Base-by-base conservation (phyloP, 1,140 invertebrate species). In the Leptinotarsa defecta region DNA sequence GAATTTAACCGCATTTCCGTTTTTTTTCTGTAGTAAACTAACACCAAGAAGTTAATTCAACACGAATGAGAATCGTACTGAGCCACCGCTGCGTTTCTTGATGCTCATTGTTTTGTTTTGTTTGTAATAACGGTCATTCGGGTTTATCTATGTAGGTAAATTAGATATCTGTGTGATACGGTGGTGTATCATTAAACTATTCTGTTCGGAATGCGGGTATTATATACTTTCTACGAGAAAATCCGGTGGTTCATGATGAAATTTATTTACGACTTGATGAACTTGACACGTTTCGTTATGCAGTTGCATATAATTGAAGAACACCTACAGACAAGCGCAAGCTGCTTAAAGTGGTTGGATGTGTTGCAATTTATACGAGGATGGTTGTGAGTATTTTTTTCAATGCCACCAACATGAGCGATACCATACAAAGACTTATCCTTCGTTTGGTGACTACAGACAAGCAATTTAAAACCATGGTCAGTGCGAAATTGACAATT, bases 41-140 rank as follows among this genome's bases (percentile, higher is more conserved):
- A 57, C 52, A 57, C 15, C n/a, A n/a, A 15, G 52, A 57, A 57
- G 52, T 57, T 19, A 57, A 13, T 57, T 57, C 52, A 15, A 57
- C 52, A 57, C 15, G 52, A 57, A 19, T 57, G 52, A n/a, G n/a
- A 57, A 4, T 57, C 20, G n/a, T 65, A 65, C 64, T 20, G 64
- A 65, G 20, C 34, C 43, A 19, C 48, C 24, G 19, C 17, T 22
- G 19, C 24, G 6, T 17, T 69, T 48, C 68, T 17, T 69, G 20
- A 24, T 43, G 34, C 68, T 69, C 34, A 69, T 69, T 69, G 68
- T 69, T 69, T 69, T 69, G 43, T 69, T 69, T 34, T 49, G 43
- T 48, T 69, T 69, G 64, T 34, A 69, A 69, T 69, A 69, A 69
- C 68, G 15, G 68, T 69, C 48, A 69, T 69, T 69, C n/a, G 68